These are phyloP conservation scores for Galerucella pusilla DNA, from an alignment of 2,888 invertebrate genomes.

Conservation along the genomic window DNA sequence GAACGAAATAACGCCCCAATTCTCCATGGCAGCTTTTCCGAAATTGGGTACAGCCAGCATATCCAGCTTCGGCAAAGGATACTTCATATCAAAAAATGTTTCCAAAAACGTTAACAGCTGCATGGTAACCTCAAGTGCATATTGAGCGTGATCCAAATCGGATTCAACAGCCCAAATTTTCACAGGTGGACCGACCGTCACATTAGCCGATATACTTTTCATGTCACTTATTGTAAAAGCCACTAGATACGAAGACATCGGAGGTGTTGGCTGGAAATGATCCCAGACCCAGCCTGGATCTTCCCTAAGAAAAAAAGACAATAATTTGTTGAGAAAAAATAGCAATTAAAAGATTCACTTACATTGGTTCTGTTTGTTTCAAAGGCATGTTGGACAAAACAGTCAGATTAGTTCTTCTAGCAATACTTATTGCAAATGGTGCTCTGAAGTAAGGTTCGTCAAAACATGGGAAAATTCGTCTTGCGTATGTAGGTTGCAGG, in stretches of 20 bases:
- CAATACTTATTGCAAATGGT: constrained; percentile 78
- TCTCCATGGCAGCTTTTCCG: constrained; percentile 69
- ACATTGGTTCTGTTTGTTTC: constrained; percentile 68
- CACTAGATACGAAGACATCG: constrained; percentile 82
- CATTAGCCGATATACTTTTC: constrained; percentile 51
- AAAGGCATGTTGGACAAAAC: constrained; percentile 80
- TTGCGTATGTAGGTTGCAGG: constrained; percentile 74
- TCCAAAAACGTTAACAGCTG: constrained; percentile 67
- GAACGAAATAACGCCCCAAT: constrained; percentile 71
- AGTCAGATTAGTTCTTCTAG: constrained; percentile 72
- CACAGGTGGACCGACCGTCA: constrained; percentile 57
- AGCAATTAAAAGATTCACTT: constrained; percentile 56
- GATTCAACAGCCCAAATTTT: constrained; percentile 65
- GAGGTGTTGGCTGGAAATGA: constrained; percentile 72
- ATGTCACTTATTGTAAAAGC: constrained; percentile 68
- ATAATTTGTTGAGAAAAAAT: background rate
- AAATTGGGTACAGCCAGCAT: constrained; percentile 72
- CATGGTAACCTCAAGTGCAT: constrained; percentile 67
- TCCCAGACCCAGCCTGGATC: constrained; percentile 71
- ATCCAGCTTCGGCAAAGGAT: constrained; percentile 69
- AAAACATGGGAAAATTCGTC: constrained; percentile 80
- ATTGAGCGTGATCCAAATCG: constrained; percentile 60
- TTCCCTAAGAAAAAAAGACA: constrained; percentile 55
- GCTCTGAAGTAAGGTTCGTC: constrained; percentile 84
- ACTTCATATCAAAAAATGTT: constrained; percentile 68